Base-by-base conservation (phyloP, 2,113 vertebrate genomes). In the Oostethus manadensis region DNA sequence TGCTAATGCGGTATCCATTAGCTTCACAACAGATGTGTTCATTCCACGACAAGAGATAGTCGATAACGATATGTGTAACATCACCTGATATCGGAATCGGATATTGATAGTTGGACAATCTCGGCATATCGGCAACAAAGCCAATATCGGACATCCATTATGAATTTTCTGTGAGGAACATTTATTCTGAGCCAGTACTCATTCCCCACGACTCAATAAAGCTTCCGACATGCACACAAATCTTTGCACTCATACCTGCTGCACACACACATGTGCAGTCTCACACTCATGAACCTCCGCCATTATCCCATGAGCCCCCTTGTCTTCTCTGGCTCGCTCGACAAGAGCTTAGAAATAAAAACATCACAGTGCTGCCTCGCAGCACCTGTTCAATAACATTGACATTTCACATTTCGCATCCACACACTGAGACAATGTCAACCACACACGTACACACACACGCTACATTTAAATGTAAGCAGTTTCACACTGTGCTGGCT, bases 331-430 rank as follows among this genome's bases (percentile, higher is more conserved):
- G 74, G 70, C 68, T 80, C 77, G 68, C 83, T 70, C 73, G 75
- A 81, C 69, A 83, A 83, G 76, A 75, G 75, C 78, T 81, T 81
- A 82, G 84, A 87, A 89, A 89, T 89, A 88, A 88, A 90, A 88
- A 88, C 87, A 89, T 89, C 85, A 89, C 79, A 81, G 78, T 73
- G 70, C 76, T 78, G 87, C 84, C 82, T 86, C 73, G 76, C 86
- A 86, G 88, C 84, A 86, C 88, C 87, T 85, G 86, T 89, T 89
- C 86, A 89, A 90, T 89, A 90, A 88, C 87, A 86, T 74, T 88
- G 88, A 89, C 88, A 89, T 89, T 87, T 90, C 83, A 83, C 85
- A 88, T 87, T 88, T 82, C 82, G 78, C 70, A 83, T 82, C 71
- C 66, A 61, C 76, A 64, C 77, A 79, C 68, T 23, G 48, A 73